Evolutionary conservation across 2,113 vertebrate genomes (phyloP), one percentile per base, ranked within the genome.

Genomic region (Crotalus tigris): DNA sequence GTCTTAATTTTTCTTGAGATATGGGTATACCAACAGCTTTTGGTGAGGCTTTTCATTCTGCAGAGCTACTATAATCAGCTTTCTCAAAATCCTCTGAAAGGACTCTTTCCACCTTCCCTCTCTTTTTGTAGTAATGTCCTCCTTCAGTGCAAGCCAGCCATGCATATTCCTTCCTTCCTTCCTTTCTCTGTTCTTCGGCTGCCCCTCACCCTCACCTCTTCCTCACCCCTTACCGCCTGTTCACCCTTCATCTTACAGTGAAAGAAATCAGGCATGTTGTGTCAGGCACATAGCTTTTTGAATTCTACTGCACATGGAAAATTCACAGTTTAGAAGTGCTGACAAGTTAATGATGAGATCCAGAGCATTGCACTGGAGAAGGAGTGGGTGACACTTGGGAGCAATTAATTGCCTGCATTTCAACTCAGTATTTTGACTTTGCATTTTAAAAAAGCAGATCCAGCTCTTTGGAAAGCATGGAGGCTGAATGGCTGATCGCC

Each of bases 331-430:
- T 53, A 69, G 51, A 85, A 69, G 61, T 26, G 61, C 24, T 89
- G 64, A 81, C 87, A 92, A 49, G 61, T 89, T 92, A 92, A 92
- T 92, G 85, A 92, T 23, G 85, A 55, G 85, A 92, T 92, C 46
- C 29, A 88, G 87, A 89, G 87, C 5, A n/a, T 55, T 88, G 86
- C 59, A 89, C 53, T 51, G 54, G 53, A 81, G 87, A 89, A 58
- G 5, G 87, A 57, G 54, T 26, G 91, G 85, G 61, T 81, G 87
- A 89, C 24, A 39, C 85, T 59, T 46, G 24, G 29, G 26, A 86
- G 90, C 64, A 13, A 89, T 92, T 92, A 89, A 89, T 46, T 81
- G 87, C 92, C 53, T 81, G 12, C 61, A n/a, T 85, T 89, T 57
- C 87, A 64, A 75, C n/a, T 2, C 46, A 1, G 23, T 64, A 64